Base-by-base conservation (phyloP, 2,888 invertebrate species). In the Drosophila rubida region DNA sequence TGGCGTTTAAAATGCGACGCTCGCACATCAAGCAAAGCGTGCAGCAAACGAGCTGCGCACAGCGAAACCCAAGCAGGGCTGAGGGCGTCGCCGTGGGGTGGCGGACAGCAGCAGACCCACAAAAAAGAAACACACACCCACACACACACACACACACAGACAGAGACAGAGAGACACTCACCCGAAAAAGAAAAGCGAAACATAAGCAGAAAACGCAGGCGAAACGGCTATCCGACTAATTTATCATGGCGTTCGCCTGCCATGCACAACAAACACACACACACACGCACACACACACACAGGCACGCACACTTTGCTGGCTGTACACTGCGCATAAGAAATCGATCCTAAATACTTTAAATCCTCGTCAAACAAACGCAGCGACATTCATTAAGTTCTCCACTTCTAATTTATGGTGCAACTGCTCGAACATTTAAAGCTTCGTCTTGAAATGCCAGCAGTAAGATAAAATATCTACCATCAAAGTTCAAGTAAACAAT, bases 121-220 rank as follows among this genome's bases (percentile, higher is more conserved):
- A 25, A 9, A 25, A 50, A 49, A 32, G 50, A 37, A 39, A n/a
- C n/a, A n/a, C n/a, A n/a, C n/a, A n/a, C n/a, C n/a, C n/a, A n/a
- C n/a, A n/a, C n/a, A n/a, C n/a, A n/a, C n/a, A n/a, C n/a, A n/a
- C n/a, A n/a, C n/a, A n/a, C n/a, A n/a, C n/a, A n/a, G n/a, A n/a
- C n/a, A 14, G 19, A n/a, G 44, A 25, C 3, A 19, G 19, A 1
- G 19, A 19, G 19, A 19, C 2, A n/a, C n/a, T n/a, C n/a, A n/a
- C n/a, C n/a, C n/a, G 45, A 45, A 22, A 42, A 49, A 30, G 51
- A 35, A 35, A 50, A 42, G 11, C 44, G 25, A 55, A 22, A 62
- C 62, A 69, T 67, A 69, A 75, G 66, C 75, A 63, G 64, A 70
- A 78, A 79, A 76, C 79, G 76, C 79, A 78, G 62, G 53, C 69